Evolutionary conservation across 2,888 invertebrate species (phyloP).

Genomic region (Microctonus aethiopoides): DNA sequence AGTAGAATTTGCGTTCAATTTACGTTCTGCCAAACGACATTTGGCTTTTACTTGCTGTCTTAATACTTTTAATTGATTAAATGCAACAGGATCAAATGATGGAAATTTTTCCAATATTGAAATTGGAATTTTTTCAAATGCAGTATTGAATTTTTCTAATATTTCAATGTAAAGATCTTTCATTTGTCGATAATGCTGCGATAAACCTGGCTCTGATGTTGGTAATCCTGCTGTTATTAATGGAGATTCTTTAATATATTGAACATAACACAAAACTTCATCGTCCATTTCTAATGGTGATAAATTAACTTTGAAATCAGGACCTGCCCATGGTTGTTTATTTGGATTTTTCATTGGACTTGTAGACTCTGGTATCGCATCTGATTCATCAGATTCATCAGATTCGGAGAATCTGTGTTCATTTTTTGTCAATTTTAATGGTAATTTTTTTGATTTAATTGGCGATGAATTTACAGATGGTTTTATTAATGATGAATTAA

Average conservation of each 20-base stretch:
- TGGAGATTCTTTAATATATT: constrained; percentile 47
- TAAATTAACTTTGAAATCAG: constrained; percentile 56
- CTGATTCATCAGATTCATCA: background rate
- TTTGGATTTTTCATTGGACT: constrained; percentile 34
- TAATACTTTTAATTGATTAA: constrained; percentile 71
- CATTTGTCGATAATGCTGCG: constrained; percentile 52
- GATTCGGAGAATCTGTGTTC: background rate
- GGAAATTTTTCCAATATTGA: constrained; percentile 73
- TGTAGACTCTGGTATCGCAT: no score
- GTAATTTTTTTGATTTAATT: background rate
- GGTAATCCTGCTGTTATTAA: constrained; percentile 50
- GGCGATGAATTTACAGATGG: background rate
- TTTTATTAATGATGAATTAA: background rate
- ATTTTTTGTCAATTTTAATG: background rate
- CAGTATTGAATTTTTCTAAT: constrained; percentile 73
- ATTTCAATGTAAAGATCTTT: constrained; percentile 71
- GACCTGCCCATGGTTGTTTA: constrained; percentile 48
- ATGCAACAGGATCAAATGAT: constrained; percentile 71
- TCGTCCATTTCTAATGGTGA: constrained; percentile 57
- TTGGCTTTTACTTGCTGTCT: constrained; percentile 73
- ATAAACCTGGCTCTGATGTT: constrained; percentile 44
- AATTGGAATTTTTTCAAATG: constrained; percentile 75
- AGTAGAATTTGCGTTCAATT: constrained; percentile 35
- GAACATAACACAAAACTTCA: constrained; percentile 51
- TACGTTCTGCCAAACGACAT: constrained; percentile 66